phyloP scores from a whole-genome alignment of 2,888 invertebrate species.

The Polydesmus complanatus region DNA sequence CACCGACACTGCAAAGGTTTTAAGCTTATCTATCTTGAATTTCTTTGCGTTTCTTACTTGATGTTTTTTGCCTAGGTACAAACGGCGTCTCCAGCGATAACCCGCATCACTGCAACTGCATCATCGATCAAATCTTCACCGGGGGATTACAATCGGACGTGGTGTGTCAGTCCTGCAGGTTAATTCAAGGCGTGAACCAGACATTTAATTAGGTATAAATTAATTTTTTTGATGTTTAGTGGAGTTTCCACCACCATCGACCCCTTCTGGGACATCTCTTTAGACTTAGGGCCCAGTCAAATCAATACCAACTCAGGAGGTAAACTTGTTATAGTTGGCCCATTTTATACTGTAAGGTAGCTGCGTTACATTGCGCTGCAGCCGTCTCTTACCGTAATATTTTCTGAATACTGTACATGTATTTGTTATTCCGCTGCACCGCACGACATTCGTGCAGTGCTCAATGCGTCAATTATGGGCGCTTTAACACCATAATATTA shows the following conservation, averaged over 20 bases:
- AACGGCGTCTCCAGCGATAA: slow-evolving; percentile 29
- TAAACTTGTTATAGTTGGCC: neutral
- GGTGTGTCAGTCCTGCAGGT: slow-evolving; percentile 85
- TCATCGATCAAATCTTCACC: slow-evolving; percentile 93
- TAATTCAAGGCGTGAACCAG: too few species aligned
- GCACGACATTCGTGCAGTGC: too few species aligned
- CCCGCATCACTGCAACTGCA: slow-evolving; percentile 63
- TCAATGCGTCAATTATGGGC: too few species aligned
- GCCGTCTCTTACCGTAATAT: too few species aligned
- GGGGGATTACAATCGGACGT: slow-evolving; percentile 93
- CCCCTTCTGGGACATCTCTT: slow-evolving; percentile 93
- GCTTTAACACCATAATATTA: neutral
- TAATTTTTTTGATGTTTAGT: slow-evolving; percentile 33
- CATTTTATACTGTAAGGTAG: too few species aligned
- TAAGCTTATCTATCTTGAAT: slow-evolving; percentile 5
- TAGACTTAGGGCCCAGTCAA: slow-evolving; percentile 56
- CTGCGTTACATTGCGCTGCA: too few species aligned
- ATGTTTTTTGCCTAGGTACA: slow-evolving; percentile 23
- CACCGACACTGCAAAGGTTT: slow-evolving; percentile 59
- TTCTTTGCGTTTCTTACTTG: neutral
- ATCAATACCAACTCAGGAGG: slow-evolving; percentile 18
- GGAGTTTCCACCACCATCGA: slow-evolving; percentile 94
- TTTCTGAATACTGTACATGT: too few species aligned
- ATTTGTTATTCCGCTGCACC: too few species aligned
- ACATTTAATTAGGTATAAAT: too few species aligned